Percentiles rank a stretch among this genome's conserved stretches.
These are phyloP conservation scores for Porites lutea DNA, from an alignment of 64 coral and sea anemone species.

Conservation along the genomic window DNA sequence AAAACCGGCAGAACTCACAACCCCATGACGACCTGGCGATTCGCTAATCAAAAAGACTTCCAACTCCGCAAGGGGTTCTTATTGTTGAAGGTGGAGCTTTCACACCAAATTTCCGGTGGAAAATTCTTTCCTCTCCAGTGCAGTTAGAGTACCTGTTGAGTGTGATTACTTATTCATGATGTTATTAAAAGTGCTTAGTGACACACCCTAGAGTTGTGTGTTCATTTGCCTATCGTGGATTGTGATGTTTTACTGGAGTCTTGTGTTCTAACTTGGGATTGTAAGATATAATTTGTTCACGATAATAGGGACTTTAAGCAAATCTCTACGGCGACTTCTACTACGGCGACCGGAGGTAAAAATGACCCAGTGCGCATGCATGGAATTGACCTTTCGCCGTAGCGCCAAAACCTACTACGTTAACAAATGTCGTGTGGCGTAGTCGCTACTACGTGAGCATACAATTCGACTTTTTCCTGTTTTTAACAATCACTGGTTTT, in stretches of 20 bases:
- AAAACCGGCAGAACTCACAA: slow-evolving; percentile 8
- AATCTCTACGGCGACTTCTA: too few species aligned
- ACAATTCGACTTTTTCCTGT: too few species aligned
- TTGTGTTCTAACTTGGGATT: neutral
- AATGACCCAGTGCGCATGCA: too few species aligned
- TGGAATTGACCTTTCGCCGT: too few species aligned
- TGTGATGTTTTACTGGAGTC: slow-evolving; percentile 4
- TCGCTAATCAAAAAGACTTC: neutral
- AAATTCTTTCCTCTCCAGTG: neutral
- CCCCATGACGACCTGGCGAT: neutral
- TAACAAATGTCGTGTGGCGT: too few species aligned
- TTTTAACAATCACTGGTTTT: too few species aligned
- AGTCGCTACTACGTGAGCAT: too few species aligned
- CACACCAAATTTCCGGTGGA: slow-evolving; percentile 28
- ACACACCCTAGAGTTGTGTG: neutral
- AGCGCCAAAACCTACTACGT: too few species aligned
- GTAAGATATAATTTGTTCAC: neutral
- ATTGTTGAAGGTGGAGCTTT: neutral
- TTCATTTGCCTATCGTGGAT: slow-evolving; percentile 45
- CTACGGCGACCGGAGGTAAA: too few species aligned
- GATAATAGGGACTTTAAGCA: neutral
- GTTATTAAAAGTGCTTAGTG: slow-evolving; percentile 27
- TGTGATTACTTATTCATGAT: slow-evolving; percentile 25
- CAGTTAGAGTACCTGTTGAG: slow-evolving; percentile 20
- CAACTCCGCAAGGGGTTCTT: neutral